These are phyloP conservation scores for Sinopyrophorus schimmeli DNA, from an alignment of 2,888 invertebrate species.

Conservation along the genomic window DNA sequence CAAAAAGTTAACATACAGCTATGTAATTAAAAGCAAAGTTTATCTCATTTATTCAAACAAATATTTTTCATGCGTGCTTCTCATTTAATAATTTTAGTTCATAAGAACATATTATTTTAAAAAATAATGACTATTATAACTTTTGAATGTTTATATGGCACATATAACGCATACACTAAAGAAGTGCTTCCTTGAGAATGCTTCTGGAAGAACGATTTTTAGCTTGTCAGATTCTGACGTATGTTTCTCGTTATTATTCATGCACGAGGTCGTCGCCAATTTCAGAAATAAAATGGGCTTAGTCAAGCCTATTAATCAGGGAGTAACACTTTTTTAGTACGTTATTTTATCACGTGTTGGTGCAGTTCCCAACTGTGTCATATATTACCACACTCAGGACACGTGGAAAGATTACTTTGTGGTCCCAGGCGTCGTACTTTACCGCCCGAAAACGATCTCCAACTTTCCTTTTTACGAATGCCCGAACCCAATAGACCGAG, in stretches of 20 bases:
- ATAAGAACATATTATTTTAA: no score
- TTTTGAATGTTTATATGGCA: no score
- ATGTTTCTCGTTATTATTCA: slow-evolving; percentile 19
- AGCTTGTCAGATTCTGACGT: slow-evolving; percentile 7
- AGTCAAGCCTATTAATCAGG: slow-evolving; percentile 26
- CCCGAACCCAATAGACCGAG: slow-evolving; percentile 33
- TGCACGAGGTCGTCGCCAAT: slow-evolving; percentile 13
- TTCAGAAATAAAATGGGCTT: slow-evolving; percentile 19
- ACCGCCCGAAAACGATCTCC: slow-evolving; percentile 45
- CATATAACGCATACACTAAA: no score
- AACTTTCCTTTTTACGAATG: slow-evolving; percentile 37
- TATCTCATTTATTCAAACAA: no score
- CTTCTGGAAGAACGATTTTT: slow-evolving; percentile 9
- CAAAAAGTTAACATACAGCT: no score
- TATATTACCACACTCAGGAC: slow-evolving; percentile 45
- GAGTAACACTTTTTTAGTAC: slow-evolving; percentile 34
- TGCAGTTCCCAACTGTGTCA: slow-evolving; percentile 43
- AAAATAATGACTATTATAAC: no score
- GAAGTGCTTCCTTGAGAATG: slow-evolving; percentile 4
- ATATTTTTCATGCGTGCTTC: no score
- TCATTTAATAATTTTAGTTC: no score
- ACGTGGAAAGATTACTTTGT: slow-evolving; percentile 45
- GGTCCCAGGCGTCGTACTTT: slow-evolving; percentile 43
- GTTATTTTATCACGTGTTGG: slow-evolving; percentile 37
- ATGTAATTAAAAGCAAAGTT: no score